Percentiles rank a stretch among this genome's conserved stretches.
Conservation (phyloP, 2,113 vertebrate genomes). For the Bungarus multicinctus region DNA sequence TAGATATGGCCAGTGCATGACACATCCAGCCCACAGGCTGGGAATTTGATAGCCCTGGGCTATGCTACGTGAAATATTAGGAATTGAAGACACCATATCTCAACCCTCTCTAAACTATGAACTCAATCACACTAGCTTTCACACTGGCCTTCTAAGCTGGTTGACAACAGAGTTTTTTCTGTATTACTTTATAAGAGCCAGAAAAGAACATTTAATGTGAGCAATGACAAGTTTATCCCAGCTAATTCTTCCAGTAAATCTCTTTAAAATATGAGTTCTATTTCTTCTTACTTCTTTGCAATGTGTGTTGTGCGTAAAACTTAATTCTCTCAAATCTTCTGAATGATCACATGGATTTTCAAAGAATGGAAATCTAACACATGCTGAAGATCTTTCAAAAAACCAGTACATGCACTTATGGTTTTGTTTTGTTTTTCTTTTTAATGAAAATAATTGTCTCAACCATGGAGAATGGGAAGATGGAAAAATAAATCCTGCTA, state of each 20-base stretch:
- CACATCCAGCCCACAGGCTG: too few species aligned
- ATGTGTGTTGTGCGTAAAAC: background rate
- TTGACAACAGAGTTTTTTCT: background rate
- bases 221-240: background rate
- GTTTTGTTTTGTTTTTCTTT: background rate
- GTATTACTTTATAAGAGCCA: background rate
- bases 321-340: background rate
- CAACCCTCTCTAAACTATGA: background rate
- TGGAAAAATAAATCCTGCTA: background rate
- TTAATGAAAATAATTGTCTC: background rate
- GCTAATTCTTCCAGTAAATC: background rate
- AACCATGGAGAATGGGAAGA: background rate
- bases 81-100: background rate
- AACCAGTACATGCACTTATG: background rate
- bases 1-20: too few species aligned
- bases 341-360: background rate
- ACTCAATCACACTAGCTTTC: background rate
- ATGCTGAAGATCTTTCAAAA: background rate
- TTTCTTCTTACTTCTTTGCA: background rate
- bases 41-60: too few species aligned
- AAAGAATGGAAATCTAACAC: conserved; percentile 13
- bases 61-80: background rate
- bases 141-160: background rate
- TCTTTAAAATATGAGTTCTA: conserved; percentile 7
- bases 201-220: conserved; percentile 1